Base-by-base conservation (phyloP, 2,888 invertebrate species). In the Plebejus argus region DNA sequence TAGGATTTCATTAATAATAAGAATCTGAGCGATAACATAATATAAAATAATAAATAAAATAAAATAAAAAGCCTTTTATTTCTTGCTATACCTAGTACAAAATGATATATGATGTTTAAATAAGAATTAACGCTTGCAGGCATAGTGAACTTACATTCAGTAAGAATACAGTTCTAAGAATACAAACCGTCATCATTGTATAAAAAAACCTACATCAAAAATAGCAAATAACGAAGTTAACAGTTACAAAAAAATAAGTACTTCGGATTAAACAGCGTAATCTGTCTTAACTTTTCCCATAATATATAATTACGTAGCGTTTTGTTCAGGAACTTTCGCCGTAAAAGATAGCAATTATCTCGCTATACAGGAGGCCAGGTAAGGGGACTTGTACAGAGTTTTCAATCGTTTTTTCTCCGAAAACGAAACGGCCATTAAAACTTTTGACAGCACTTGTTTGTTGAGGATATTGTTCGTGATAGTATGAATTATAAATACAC, bases 161-260 rank as follows among this genome's bases (percentile, higher is more conserved):
- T 39, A 39, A 39, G 0, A 10, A 10, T 45, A 0, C 5, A 53
- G 53, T 53, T 15, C 6, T 18, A 53, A 53, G 0, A 53, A 53
- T 18, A 53, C 1, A 53, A 53, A 12, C 12, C 53, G 3, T 39
- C 39, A 10, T 4, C 4, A 15, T 53, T 56, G 0, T 20, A n/a
- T n/a, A n/a, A 6, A 1, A 56, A 56, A 56, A 7, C 0, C 4
- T 7, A 7, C 0, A 56, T n/a, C n/a, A 7, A 7, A 85, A 86
- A 83, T 85, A 85, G 86, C 88, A 90, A 90, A 90, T 90, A 90
- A 90, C 89, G 89, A 86, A 90, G 88, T 89, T 88, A 91, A 89
- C 89, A 91, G 90, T 88, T 90, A 90, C 90, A 15, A 33, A 66
- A 66, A 28, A 66, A 23, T 15, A 33, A 66, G 66, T 33, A 33